A percentile compares a stretch with the other conserved stretches of the same genome.
These are phyloP conservation scores for Tenualosa thibaudeaui DNA, from an alignment of 2,797 vertebrate genomes.

Conservation along the genomic window DNA sequence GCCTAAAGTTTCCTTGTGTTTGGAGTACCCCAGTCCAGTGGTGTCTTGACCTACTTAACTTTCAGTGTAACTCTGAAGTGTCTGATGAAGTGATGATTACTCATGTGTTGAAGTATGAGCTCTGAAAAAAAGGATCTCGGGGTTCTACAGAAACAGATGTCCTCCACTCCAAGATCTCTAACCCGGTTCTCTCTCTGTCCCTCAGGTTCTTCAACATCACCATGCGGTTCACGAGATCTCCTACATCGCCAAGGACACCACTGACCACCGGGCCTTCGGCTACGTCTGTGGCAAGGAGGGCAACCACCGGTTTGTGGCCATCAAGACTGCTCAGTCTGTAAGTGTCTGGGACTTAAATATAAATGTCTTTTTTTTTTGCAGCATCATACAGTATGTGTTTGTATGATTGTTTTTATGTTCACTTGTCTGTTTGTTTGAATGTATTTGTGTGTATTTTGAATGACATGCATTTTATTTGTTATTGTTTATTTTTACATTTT, in stretches of 20 bases:
- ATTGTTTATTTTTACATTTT: not conserved
- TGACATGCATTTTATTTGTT: not conserved
- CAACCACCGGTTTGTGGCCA: conserved; percentile 97
- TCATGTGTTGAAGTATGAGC: not conserved
- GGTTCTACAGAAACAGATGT: not conserved
- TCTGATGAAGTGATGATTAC: not conserved
- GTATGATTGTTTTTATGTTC: conserved; percentile 36
- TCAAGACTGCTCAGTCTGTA: conserved; percentile 97
- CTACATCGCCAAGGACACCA: conserved; percentile 98
- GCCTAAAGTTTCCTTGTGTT: conserved; percentile 3
- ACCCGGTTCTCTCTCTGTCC: conserved; percentile 10
- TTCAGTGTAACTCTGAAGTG: conserved; percentile 1
- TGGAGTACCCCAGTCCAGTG: not conserved
- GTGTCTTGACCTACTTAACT: not conserved
- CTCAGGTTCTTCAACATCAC: conserved; percentile 92
- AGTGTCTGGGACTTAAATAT: conserved; percentile 61
- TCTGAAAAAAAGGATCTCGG: not conserved
- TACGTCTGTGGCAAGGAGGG: conserved; percentile 98
- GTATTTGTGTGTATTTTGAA: not conserved
- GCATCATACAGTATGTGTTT: not conserved
- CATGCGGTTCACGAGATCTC: conserved; percentile 98
- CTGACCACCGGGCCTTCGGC: conserved; percentile 96
- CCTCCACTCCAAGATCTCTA: not conserved
- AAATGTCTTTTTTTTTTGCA: not conserved
- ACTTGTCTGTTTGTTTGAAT: conserved; percentile 22